Evolutionary conservation across 2,797 vertebrate species (phyloP).

Genomic region (Sebastes nivosus): DNA sequence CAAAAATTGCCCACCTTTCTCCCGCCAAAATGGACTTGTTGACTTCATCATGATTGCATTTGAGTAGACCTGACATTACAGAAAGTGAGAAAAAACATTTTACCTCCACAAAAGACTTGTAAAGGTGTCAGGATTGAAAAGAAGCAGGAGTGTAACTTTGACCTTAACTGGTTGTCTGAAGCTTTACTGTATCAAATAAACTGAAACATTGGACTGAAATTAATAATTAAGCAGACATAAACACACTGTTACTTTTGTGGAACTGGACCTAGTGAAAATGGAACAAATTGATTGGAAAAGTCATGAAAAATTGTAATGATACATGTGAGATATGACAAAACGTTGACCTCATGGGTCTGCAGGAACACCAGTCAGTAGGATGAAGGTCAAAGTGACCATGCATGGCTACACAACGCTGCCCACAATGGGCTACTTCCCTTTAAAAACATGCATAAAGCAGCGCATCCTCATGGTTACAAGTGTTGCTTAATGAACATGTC

Average conservation of each 20-base stretch:
- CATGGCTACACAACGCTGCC: neutral
- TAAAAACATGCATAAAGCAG: neutral
- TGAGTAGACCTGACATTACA: conserved; percentile 10
- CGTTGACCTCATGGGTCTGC: no score
- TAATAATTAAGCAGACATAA: no score
- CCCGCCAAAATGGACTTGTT: conserved; percentile 24
- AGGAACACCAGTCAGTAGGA: no score
- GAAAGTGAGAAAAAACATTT: conserved; percentile 11
- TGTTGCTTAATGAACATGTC: neutral
- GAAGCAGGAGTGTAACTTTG: neutral
- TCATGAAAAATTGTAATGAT: no score
- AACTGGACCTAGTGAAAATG: no score
- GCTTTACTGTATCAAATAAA: no score
- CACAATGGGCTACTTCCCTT: neutral
- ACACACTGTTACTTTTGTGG: no score
- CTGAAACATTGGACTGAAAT: no score
- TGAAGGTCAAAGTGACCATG: neutral
- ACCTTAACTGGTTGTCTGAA: no score
- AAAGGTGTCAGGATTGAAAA: neutral
- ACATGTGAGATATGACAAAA: no score
- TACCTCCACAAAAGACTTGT: neutral
- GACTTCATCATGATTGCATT: conserved; percentile 7
- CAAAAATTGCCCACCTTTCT: conserved; percentile 21
- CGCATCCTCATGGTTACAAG: neutral
- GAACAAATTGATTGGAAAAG: no score